Evolutionary conservation across 2,113 vertebrate genomes (phyloP).

Genomic region (Camelus bactrianus): DNA sequence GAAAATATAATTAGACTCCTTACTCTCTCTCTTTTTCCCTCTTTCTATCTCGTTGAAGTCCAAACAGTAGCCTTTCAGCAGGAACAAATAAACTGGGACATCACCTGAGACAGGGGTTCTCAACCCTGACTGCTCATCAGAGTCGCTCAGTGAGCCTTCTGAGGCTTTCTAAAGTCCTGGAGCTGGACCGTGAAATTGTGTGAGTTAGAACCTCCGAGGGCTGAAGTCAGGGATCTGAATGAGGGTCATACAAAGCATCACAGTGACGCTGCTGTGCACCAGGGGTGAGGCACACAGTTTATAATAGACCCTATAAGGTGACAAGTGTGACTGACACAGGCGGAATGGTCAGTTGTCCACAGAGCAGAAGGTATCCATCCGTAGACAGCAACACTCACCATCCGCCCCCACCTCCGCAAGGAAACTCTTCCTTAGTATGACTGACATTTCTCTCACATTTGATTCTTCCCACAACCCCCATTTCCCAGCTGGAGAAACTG

Average conservation of each 20-base stretch:
- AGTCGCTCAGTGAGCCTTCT: background rate
- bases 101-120: background rate
- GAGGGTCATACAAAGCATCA: background rate
- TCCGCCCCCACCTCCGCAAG: background rate
- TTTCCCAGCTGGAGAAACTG: background rate
- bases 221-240: background rate
- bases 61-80: constrained; percentile 37
- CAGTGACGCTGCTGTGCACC: background rate
- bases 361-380: background rate
- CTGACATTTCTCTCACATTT: background rate
- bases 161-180: background rate
- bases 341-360: background rate
- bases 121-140: background rate
- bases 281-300: background rate
- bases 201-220: constrained; percentile 27
- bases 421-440: background rate
- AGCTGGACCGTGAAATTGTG: background rate
- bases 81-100: constrained; percentile 55
- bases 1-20: background rate
- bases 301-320: background rate
- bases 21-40: background rate
- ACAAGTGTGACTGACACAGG: background rate
- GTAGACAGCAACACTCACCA: background rate
- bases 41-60: background rate
- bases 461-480: background rate